A percentile compares a stretch with the other conserved stretches of the same genome.
Evolutionary conservation across 1,140 invertebrate species (phyloP).

Genomic region (Belonocnema kinseyi): DNA sequence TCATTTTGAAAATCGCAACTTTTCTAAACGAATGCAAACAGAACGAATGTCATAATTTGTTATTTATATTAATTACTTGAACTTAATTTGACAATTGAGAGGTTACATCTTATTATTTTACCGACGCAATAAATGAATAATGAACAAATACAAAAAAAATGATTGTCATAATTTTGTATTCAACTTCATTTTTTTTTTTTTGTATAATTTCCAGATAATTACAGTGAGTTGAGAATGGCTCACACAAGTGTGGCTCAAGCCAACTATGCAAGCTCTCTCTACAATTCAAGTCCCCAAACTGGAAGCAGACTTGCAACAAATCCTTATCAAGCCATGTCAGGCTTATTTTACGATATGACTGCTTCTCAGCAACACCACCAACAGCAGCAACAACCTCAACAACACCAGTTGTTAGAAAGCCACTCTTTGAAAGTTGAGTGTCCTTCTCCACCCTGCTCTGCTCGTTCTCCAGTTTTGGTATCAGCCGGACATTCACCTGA

Average conservation of each 20-base stretch:
- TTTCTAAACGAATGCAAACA: too few species aligned
- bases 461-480: conserved; percentile 63
- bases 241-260: conserved; percentile 54
- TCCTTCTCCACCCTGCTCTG: conserved; percentile 61
- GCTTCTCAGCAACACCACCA: conserved; percentile 56
- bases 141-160: too few species aligned
- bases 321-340: conserved; percentile 46
- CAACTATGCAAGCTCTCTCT: conserved; percentile 51
- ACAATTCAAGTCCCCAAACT: conserved; percentile 46
- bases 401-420: conserved; percentile 58
- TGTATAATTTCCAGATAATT: conserved; percentile 64
- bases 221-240: conserved; percentile 62
- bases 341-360: conserved; percentile 63
- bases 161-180: not conserved
- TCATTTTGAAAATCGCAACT: too few species aligned
- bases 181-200: conserved; percentile 41
- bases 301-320: conserved; percentile 38
- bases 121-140: too few species aligned
- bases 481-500: conserved; percentile 66
- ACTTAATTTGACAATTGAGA: too few species aligned
- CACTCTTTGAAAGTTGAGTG: conserved; percentile 71
- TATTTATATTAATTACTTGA: too few species aligned
- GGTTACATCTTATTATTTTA: too few species aligned
- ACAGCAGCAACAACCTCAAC: conserved; percentile 58
- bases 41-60: too few species aligned